Base-by-base conservation (phyloP, 2,113 vertebrate genomes). In the Chaetorhynchus papuensis region DNA sequence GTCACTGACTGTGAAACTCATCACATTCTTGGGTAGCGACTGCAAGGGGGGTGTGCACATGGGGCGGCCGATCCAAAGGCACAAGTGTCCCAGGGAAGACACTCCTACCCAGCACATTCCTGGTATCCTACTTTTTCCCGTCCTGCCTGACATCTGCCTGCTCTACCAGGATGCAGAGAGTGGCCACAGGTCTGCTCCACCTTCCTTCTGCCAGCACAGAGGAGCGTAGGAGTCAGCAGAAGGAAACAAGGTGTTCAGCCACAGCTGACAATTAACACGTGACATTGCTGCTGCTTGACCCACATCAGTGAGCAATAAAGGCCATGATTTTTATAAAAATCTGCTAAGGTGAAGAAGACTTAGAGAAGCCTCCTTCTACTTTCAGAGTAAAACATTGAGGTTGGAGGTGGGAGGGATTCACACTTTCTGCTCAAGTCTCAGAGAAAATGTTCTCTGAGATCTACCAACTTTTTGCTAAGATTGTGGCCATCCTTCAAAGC, bases 51-150 rank as follows among this genome's bases (percentile, higher is more conserved):
- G 35, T 3, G 15, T 30, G 41, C 42, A 28, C 50, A 27, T 5
- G 0, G 0, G 50, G 42, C 0, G 0, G 64, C 11, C 0, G 3
- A 72, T 50, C 75, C 78, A 52, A 68, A 82, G 49, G 41, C 56
- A 78, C 79, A 50, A 66, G 44, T 26, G 72, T 66, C 35, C 52
- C 1, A 1, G 15, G 21, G 8, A 84, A 65, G 88, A 33, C 22
- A 35, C 30, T 87, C 87, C 93, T n/a, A 66, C 47, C 83, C 80
- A 47, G 11, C 24, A n/a, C 53, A 18, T 53, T 44, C 15, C 47
- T 59, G 71, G 37, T 28, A 37, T 68, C 53, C 78, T 44, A 15
- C 53, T 52, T 77, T 52, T 75, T 50, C 57, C 83, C 81, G 69
- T 47, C 72, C 80, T 89, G 64, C 76, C 68, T 35, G 66, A 53